Evolutionary conservation across 2,888 invertebrate species (phyloP), one percentile per base, ranked within the genome.

Genomic region (Torymus texanus): DNA sequence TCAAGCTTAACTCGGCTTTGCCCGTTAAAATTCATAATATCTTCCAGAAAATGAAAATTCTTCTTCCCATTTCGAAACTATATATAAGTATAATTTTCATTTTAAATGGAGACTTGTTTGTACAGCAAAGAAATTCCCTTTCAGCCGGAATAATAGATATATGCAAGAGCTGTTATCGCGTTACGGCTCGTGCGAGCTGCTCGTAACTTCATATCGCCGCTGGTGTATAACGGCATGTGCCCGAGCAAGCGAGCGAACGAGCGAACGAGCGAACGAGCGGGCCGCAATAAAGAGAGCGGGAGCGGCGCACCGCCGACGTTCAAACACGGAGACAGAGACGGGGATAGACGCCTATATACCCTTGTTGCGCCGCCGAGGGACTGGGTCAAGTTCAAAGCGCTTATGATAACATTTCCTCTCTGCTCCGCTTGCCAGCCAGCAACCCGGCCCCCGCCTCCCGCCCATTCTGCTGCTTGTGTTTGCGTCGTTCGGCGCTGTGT

Each of bases 331-430:
- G 61, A 62, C 50, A 50, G 63, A 29, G 63, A 56, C 53, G 51
- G 51, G 53, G 61, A 73, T 50, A 74, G 73, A 55, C 41, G 41
- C 41, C 41, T 53, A 58, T 21, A 24, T 18, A 16, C 62, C 62
- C 62, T 41, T 71, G 67, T 12, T 11, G 16, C 50, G 41, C n/a
- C 18, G 50, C 5, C 1, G 21, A 82, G 84, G 84, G 85, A 89
- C 85, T 89, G 85, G 89, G 89, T 89, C 89, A 89, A 89, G 89
- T 89, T 89, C 89, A 87, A 79, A 86, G 85, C 86, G 87, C 88
- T 88, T 88, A 88, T 88, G 87, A 88, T 88, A 89, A 88, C 88
- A 85, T 86, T 88, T 87, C 84, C 85, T 84, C 82, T 85, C 85
- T 84, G 84, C 82, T 63, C 71, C 67, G 55, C 67, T 70, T 66